phyloP scores from a whole-genome alignment of 1,140 invertebrate species.

The Dryas iulia region DNA sequence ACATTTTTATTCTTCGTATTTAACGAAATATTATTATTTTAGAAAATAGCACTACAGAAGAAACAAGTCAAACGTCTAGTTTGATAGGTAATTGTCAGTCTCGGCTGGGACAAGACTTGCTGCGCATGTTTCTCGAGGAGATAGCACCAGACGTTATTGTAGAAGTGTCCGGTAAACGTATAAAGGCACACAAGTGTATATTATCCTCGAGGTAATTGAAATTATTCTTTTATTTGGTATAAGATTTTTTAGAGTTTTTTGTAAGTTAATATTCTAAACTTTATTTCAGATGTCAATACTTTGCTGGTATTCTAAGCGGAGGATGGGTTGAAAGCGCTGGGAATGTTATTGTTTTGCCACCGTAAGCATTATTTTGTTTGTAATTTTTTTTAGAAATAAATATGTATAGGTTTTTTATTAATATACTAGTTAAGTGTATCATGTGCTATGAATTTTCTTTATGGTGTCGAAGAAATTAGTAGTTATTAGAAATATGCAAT shows the following conservation, averaged over 20 bases:
- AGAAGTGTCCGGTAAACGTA: constrained; percentile 87
- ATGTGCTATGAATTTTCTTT: neutral
- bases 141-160: constrained; percentile 92
- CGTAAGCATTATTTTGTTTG: constrained; percentile 79
- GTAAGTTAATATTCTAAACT: neutral
- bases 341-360: constrained; percentile 90
- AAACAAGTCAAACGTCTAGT: constrained; percentile 60
- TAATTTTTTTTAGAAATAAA: neutral
- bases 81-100: constrained; percentile 66
- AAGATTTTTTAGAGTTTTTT: no score
- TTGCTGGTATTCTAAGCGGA: constrained; percentile 92
- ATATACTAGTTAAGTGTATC: no score
- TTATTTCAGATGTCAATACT: constrained; percentile 88
- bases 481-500: no score
- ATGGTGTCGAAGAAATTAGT: no score
- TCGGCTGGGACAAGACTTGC: constrained; percentile 90
- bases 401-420: no score
- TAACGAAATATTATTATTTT: constrained; percentile 25
- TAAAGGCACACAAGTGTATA: constrained; percentile 94
- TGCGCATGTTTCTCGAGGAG: constrained; percentile 94
- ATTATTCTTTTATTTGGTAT: neutral
- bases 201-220: constrained; percentile 85
- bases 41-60: constrained; percentile 62
- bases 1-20: neutral
- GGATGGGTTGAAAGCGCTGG: constrained; percentile 88